phyloP scores from a whole-genome alignment of 2,888 invertebrate species.

The Dasysyrphus albostriatus region DNA sequence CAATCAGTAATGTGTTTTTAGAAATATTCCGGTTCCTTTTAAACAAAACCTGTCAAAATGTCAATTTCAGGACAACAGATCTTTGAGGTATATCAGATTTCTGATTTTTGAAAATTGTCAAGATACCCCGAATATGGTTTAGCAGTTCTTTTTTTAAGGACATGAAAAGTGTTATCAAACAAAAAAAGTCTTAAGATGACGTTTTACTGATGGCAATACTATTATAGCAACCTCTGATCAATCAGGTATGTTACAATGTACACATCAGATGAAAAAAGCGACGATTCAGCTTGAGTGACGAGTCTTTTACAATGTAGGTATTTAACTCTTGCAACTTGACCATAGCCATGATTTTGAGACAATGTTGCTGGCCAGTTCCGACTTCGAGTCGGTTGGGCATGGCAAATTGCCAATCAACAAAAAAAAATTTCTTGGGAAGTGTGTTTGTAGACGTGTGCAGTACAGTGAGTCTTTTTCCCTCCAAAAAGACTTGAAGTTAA shows the following conservation, averaged over 20 bases:
- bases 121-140: not conserved
- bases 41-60: not conserved
- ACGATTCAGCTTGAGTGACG: not conserved
- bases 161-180: not conserved
- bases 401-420: not conserved
- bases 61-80: not conserved
- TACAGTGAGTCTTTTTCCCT: not conserved
- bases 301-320: conserved; percentile 11
- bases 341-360: conserved; percentile 26
- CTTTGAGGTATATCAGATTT: not conserved
- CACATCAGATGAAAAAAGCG: not conserved
- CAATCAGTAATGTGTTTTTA: not conserved
- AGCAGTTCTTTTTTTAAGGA: not conserved
- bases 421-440: conserved; percentile 9
- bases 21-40: not conserved
- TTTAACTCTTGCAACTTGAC: conserved; percentile 4
- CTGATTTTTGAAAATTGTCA: not conserved
- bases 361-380: conserved; percentile 27
- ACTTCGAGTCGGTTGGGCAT: not conserved
- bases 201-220: not conserved
- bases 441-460: not conserved
- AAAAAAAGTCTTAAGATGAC: not conserved
- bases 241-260: conserved; percentile 21
- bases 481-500: not conserved
- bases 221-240: not conserved